phyloP scores from a whole-genome alignment of 2,797 vertebrate genomes.

The Sebastes diploproa region DNA sequence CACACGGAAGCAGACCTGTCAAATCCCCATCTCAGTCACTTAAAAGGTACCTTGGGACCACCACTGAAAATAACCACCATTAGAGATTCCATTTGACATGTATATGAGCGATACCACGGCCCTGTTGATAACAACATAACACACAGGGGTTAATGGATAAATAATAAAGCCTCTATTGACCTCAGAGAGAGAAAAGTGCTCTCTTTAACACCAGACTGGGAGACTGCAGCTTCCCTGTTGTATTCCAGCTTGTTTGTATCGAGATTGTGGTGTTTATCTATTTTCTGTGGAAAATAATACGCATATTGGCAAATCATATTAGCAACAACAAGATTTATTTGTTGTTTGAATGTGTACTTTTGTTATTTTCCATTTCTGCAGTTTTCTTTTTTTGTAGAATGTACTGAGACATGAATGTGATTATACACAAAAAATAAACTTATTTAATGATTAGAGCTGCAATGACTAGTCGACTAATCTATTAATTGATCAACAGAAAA shows the following conservation, averaged over 20 bases:
- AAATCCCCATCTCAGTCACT: conserved; percentile 80
- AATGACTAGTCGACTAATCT: no score
- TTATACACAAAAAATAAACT: no score
- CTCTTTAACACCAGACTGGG: conserved; percentile 25
- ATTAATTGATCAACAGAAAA: no score
- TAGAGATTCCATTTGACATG: conserved; percentile 77
- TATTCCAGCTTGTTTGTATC: neutral
- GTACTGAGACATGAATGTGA: no score
- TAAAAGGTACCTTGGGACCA: conserved; percentile 80
- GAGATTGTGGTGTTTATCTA: neutral
- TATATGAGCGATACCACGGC: conserved; percentile 62
- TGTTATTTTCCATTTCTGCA: neutral
- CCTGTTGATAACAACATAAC: conserved; percentile 70
- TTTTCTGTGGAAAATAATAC: neutral
- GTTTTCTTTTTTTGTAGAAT: no score
- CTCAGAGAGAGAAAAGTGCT: conserved; percentile 41
- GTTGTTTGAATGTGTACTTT: neutral
- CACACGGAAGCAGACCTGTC: conserved; percentile 77
- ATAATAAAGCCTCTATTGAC: conserved; percentile 64
- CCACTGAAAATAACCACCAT: conserved; percentile 79
- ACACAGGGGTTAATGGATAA: conserved; percentile 66
- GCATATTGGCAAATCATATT: neutral
- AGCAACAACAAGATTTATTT: neutral
- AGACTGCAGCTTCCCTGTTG: conserved; percentile 1
- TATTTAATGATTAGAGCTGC: no score